Conservation (phyloP, 2,888 invertebrate species). For the Thera britannica region DNA sequence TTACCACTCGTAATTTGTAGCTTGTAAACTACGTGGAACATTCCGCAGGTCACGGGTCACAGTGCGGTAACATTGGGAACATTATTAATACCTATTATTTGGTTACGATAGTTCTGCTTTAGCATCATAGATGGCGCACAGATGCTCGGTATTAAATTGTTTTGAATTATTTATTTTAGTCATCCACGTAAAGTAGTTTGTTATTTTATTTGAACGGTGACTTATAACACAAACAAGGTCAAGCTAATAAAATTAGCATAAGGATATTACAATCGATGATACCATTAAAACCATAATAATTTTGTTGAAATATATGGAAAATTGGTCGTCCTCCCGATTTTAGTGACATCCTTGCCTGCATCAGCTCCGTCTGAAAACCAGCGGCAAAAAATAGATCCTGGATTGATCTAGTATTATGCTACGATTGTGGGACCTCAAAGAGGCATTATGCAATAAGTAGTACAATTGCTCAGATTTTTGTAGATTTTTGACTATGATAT, state of each 20-base stretch:
- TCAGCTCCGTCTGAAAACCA: neutral
- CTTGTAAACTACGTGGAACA: conserved; percentile 2
- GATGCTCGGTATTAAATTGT: neutral
- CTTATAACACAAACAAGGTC: neutral
- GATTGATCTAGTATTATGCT: neutral
- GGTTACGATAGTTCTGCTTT: neutral
- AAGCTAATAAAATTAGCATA: neutral
- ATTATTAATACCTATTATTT: neutral
- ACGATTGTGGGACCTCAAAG: neutral
- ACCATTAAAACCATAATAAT: neutral
- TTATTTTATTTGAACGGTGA: neutral
- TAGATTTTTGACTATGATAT: no score
- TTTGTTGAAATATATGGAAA: neutral
- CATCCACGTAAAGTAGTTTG: neutral
- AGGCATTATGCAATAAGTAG: no score
- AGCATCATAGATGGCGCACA: neutral
- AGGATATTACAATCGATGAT: neutral
- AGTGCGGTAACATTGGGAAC: conserved; percentile 6
- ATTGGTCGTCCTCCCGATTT: no score
- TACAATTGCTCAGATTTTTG: no score
- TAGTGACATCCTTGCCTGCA: neutral
- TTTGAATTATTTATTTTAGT: neutral
- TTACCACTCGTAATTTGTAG: neutral
- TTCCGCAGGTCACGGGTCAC: conserved; percentile 2
- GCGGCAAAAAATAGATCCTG: neutral